A percentile compares a stretch with the other conserved stretches of the same genome.
These are phyloP conservation scores for Percina caprodes DNA, from an alignment of 2,113 vertebrate genomes.

Conservation along the genomic window DNA sequence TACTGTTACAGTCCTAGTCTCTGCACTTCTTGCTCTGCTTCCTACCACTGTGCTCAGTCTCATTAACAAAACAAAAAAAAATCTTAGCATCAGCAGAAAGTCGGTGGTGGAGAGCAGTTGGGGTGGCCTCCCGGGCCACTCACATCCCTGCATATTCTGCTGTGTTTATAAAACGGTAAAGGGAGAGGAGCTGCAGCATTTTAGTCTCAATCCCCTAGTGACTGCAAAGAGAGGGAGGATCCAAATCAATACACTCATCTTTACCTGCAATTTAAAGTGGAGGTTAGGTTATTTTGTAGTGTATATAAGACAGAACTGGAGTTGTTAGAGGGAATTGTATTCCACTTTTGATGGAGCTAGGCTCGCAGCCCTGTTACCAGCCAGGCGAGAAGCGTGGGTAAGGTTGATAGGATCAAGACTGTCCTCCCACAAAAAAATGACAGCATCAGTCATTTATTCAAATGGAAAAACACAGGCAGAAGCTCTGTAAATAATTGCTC, in stretches of 20 bases:
- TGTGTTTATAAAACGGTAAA: slow-evolving; percentile 7
- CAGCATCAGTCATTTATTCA: too few species aligned
- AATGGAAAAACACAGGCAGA: too few species aligned
- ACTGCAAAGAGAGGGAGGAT: slow-evolving; percentile 10
- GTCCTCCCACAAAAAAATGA: too few species aligned
- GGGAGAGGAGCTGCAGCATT: slow-evolving; percentile 15
- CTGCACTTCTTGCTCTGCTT: slow-evolving; percentile 16
- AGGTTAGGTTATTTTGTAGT: not conserved
- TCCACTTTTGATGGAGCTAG: too few species aligned
- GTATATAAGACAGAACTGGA: not conserved
- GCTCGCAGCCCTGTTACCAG: too few species aligned
- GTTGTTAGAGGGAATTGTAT: not conserved
- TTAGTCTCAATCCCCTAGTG: slow-evolving; percentile 18
- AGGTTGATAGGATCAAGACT: too few species aligned
- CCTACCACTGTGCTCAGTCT: slow-evolving; percentile 36
- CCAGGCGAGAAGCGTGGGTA: too few species aligned
- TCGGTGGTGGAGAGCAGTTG: not conserved
- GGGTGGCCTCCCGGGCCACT: slow-evolving; percentile 13
- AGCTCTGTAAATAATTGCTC: too few species aligned
- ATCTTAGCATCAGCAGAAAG: slow-evolving; percentile 55
- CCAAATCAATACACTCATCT: not conserved
- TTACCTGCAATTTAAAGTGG: too few species aligned
- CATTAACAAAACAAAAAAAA: slow-evolving; percentile 59
- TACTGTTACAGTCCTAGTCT: not conserved
- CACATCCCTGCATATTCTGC: slow-evolving; percentile 35